These are phyloP conservation scores for Gallinago jamesoni DNA, from an alignment of 2,113 vertebrate species.

Conservation along the genomic window DNA sequence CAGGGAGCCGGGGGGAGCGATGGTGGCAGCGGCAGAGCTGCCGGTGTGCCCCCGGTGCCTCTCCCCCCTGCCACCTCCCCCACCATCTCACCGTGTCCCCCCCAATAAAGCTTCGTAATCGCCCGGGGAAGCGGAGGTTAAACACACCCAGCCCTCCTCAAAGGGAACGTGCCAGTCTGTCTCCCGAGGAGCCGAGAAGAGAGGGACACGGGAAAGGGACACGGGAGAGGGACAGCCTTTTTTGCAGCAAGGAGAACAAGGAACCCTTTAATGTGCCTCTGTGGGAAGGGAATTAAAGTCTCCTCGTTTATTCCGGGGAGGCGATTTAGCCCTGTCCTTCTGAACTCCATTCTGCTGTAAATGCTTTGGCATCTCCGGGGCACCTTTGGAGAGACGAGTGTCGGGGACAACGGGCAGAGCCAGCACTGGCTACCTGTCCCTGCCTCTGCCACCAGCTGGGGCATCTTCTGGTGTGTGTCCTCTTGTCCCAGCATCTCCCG, in stretches of 20 bases:
- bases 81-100: not conserved
- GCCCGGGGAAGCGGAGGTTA: not conserved
- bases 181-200: not conserved
- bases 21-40: not conserved
- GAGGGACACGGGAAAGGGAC: not conserved
- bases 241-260: not conserved
- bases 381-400: not conserved
- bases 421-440: not conserved
- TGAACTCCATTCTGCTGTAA: not conserved
- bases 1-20: not conserved
- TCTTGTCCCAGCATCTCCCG: not conserved
- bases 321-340: not conserved
- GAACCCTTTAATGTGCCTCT: not conserved
- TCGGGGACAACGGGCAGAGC: too few relatives aligned
- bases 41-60: not conserved
- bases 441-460: not conserved
- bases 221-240: not conserved
- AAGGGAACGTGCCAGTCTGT: not conserved
- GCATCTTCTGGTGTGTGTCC: not conserved
- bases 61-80: too few relatives aligned
- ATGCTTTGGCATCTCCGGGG: not conserved
- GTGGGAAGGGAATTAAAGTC: not conserved
- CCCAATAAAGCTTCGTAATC: not conserved
- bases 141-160: not conserved
- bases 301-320: not conserved